A percentile compares a stretch with the other conserved stretches of the same genome.
Evolutionary conservation across 2,797 vertebrate genomes (phyloP).

Genomic region (Eleutherodactylus coqui): DNA sequence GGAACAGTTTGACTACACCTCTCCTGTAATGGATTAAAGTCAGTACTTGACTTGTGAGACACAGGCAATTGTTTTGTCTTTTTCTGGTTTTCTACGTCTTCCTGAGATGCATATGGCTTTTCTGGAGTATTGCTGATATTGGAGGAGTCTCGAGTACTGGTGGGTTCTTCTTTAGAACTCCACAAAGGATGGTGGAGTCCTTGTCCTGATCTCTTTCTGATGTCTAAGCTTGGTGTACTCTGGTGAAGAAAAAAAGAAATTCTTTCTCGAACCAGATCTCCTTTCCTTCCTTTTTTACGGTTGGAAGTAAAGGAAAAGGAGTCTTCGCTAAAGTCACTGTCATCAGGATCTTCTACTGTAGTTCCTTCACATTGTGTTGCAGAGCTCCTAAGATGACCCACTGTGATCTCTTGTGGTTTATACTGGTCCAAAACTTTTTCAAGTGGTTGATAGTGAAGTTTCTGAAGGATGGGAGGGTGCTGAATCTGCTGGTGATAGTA

Average conservation of each 20-base stretch:
- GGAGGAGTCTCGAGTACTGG: conserved; percentile 54
- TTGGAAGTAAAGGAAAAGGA: conserved; percentile 75
- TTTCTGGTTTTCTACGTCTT: conserved; percentile 53
- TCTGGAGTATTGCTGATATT: conserved; percentile 70
- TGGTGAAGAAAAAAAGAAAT: conserved; percentile 79
- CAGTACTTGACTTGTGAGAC: conserved; percentile 30
- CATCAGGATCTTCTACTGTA: conserved; percentile 75
- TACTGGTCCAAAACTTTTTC: conserved; percentile 72
- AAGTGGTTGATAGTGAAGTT: conserved; percentile 73
- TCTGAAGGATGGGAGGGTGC: conserved; percentile 75
- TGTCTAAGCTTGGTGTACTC: conserved; percentile 61
- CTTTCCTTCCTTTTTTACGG: conserved; percentile 65
- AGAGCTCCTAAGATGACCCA: conserved; percentile 59
- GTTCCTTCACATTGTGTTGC: conserved; percentile 63
- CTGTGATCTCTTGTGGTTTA: conserved; percentile 65
- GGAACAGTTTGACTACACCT: conserved; percentile 42
- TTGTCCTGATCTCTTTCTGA: conserved; percentile 56
- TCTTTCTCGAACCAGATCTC: conserved; percentile 56
- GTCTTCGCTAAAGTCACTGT: conserved; percentile 82
- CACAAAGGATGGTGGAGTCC: conserved; percentile 69
- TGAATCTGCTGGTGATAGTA: conserved; percentile 90
- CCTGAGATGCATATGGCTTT: conserved; percentile 76
- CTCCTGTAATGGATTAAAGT: conserved; percentile 51
- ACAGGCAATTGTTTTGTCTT: conserved; percentile 55
- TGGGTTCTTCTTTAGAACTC: conserved; percentile 64